phyloP scores from a whole-genome alignment of 2,797 vertebrate genomes.

The Leuciscus waleckii region DNA sequence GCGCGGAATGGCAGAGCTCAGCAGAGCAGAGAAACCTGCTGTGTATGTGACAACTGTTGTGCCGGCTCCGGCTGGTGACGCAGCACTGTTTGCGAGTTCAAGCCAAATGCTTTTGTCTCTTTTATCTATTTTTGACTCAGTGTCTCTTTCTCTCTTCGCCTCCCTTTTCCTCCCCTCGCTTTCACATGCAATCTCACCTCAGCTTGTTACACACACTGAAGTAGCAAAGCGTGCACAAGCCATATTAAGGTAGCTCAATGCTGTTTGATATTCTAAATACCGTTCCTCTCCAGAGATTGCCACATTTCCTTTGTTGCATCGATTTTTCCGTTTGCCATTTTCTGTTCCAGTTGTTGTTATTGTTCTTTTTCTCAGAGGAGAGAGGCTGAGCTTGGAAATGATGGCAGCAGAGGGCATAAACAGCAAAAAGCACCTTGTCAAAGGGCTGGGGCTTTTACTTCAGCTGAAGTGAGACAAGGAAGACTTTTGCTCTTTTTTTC shows the following conservation, averaged over 20 bases:
- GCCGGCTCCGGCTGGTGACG: conserved; percentile 52
- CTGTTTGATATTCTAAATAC: conserved; percentile 84
- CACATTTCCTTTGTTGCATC: conserved; percentile 19
- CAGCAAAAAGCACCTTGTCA: conserved; percentile 27
- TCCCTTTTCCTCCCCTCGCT: conserved; percentile 53
- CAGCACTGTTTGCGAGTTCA: conserved; percentile 50
- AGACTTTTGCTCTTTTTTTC: conserved; percentile 15
- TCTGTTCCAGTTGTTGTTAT: conserved; percentile 7
- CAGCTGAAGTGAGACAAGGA: not conserved
- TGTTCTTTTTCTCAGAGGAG: conserved; percentile 21
- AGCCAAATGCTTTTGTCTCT: conserved; percentile 61
- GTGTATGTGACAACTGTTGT: conserved; percentile 68
- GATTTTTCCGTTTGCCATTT: conserved; percentile 16
- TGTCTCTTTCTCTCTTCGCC: conserved; percentile 59
- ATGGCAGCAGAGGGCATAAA: conserved; percentile 1
- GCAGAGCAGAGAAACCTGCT: conserved; percentile 59
- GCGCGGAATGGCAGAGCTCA: conserved; percentile 55
- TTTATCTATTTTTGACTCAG: conserved; percentile 58
- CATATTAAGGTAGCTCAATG: conserved; percentile 78
- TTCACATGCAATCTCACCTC: conserved; percentile 33
- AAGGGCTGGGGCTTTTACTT: conserved; percentile 2
- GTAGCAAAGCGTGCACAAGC: conserved; percentile 68
- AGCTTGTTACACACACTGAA: conserved; percentile 62
- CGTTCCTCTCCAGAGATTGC: conserved; percentile 66
- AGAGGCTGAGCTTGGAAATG: not conserved